Evolutionary conservation across 2,113 vertebrate species (phyloP).

Genomic region (Lota lota): DNA sequence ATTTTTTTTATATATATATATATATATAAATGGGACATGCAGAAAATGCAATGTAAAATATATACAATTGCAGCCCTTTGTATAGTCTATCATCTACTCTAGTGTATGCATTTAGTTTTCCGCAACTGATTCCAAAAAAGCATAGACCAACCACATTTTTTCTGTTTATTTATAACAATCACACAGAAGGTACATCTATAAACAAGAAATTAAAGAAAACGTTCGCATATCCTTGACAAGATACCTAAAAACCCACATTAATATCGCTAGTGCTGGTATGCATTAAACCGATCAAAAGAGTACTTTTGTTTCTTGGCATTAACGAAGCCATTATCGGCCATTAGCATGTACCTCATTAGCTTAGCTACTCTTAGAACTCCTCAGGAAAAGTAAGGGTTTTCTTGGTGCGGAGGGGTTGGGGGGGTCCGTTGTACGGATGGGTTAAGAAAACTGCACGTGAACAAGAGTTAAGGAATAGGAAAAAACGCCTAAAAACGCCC

Average conservation of each 20-base stretch:
- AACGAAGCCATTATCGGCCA: conserved; percentile 55
- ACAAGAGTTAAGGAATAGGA: conserved; percentile 69
- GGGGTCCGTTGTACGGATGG: conserved; percentile 71
- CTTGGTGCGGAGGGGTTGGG: too few species aligned
- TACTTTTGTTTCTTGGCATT: conserved; percentile 47
- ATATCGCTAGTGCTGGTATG: conserved; percentile 75
- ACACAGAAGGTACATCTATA: conserved; percentile 77
- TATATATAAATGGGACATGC: too few species aligned
- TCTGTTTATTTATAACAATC: conserved; percentile 77
- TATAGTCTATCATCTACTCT: too few species aligned
- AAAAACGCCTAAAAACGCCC: conserved; percentile 74
- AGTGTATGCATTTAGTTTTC: too few species aligned
- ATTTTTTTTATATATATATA: too few species aligned
- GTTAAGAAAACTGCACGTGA: conserved; percentile 67
- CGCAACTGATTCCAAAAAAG: too few species aligned
- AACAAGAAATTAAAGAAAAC: conserved; percentile 70
- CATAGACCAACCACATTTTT: conserved; percentile 65
- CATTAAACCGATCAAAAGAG: conserved; percentile 69
- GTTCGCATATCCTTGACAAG: conserved; percentile 73
- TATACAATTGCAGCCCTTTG: conserved; percentile 10
- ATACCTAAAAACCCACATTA: conserved; percentile 66
- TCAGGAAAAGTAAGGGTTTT: conserved; percentile 60
- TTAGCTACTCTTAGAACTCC: conserved; percentile 35
- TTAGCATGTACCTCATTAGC: conserved; percentile 48
- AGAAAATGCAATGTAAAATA: neutral